A percentile compares a stretch with the other conserved stretches of the same genome.
phyloP scores from a whole-genome alignment of 2,797 vertebrate genomes.

The Falco columbarius region DNA sequence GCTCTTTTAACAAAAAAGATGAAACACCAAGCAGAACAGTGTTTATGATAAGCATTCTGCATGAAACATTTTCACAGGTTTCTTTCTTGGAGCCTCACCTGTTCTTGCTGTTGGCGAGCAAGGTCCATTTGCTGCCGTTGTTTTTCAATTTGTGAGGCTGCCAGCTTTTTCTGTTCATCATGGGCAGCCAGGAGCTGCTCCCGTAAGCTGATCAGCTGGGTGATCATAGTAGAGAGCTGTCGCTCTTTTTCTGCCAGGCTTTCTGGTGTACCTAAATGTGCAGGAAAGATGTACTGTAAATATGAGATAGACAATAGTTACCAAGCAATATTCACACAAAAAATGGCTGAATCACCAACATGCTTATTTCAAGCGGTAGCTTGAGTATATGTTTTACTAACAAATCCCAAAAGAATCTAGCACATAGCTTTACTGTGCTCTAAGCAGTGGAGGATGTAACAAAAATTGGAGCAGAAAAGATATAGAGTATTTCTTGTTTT shows the following conservation, averaged over 20 bases:
- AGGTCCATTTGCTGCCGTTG: constrained; percentile 99
- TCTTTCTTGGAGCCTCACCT: constrained; percentile 82
- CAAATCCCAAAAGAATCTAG: neutral
- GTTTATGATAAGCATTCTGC: neutral
- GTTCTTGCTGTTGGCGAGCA: constrained; percentile 98
- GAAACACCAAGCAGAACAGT: constrained; percentile 15
- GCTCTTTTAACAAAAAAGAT: neutral
- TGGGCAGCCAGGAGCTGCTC: constrained; percentile 98
- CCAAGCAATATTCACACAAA: neutral
- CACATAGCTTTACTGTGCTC: neutral
- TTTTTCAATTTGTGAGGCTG: constrained; percentile 98
- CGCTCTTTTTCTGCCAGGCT: constrained; percentile 98
- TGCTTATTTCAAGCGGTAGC: neutral
- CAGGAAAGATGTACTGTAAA: constrained; percentile 63
- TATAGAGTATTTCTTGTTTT: neutral
- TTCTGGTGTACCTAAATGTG: constrained; percentile 92
- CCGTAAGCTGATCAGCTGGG: constrained; percentile 96
- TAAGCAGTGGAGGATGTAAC: neutral
- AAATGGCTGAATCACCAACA: neutral
- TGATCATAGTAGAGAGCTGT: constrained; percentile 98
- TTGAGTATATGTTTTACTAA: constrained; percentile 4
- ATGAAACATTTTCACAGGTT: constrained; percentile 33
- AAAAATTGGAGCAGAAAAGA: constrained; percentile 31
- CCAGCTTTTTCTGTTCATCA: constrained; percentile 98
- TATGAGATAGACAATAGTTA: constrained; percentile 12